Base-by-base conservation (phyloP, 2,113 vertebrate species). In the Tachysurus vachellii region DNA sequence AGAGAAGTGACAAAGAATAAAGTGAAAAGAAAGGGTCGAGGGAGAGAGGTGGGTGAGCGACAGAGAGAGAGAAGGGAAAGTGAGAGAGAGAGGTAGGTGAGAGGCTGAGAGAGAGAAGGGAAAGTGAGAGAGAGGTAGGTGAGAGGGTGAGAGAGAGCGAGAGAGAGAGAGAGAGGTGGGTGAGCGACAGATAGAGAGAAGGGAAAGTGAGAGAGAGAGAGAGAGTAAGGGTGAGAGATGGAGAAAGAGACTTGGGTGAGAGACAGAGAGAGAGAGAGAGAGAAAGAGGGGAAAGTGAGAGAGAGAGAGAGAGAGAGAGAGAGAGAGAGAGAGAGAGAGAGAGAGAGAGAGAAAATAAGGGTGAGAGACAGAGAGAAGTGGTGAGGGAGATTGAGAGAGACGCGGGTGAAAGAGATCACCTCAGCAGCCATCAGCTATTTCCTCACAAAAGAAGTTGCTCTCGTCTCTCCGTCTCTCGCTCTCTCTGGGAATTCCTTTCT, bases 201-300 rank as follows among this genome's bases (percentile, higher is more conserved):
- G 84, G 88, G 91, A 89, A 89, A 75, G 75, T 73, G 12, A 31
- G 85, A 84, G 71, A 88, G 85, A 73, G 50, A 62, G 70, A 93
- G 93, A 91, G 26, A 75, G 56, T 61, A 14, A 42, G 88, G 53
- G 90, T 28, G 88, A 86, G 88, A 0, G 1, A 83, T 44, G 80
- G 80, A 91, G 87, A 85, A n/a, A n/a, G n/a, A n/a, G n/a, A n/a
- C 8, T 8, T 86, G 84, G 11, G 56, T 77, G 84, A 88, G 91
- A 90, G 90, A 75, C 62, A 9, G 47, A 9, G 5, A 2, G 44
- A 6, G 64, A 86, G 70, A 85, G 80, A 91, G 86, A 83, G 88
- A 84, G 47, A 26, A 54, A 89, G 91, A 53, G 81, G 11, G 50
- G 68, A 68, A 28, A 75, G 19, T 47, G 56, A 87, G 28, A 36